Evolutionary conservation across 2,113 vertebrate species (phyloP).

Genomic region (Aleadryas rufinucha): DNA sequence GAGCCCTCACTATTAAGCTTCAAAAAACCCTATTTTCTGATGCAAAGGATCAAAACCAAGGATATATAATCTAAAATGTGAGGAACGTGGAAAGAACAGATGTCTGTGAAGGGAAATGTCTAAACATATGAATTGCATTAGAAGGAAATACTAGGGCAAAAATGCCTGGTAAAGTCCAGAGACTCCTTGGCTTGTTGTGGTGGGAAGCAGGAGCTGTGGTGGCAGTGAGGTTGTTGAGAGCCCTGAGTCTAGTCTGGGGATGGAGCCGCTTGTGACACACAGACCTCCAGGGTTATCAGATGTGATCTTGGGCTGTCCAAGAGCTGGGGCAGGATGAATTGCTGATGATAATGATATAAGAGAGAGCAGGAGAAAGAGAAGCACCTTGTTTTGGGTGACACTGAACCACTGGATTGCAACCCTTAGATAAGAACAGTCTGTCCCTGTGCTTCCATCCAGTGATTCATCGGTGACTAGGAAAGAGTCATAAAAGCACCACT

Average conservation of each 20-base stretch:
- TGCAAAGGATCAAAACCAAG: not conserved
- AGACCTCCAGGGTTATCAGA: not conserved
- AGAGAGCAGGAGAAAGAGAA: not conserved
- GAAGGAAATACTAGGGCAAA: not conserved
- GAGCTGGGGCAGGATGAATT: not conserved
- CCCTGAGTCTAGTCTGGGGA: not conserved
- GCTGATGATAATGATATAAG: accelerated
- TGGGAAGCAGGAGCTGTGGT: not conserved
- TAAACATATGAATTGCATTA: not conserved
- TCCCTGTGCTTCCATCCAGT: not conserved
- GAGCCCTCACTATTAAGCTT: not conserved
- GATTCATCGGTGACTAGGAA: not conserved
- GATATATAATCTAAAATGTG: not conserved
- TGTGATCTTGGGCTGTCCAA: not conserved
- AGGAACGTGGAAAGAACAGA: not conserved
- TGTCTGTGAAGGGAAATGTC: not conserved
- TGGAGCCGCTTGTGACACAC: not conserved
- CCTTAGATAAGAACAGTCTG: not conserved
- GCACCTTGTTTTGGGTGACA: not conserved
- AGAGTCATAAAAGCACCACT: slow-evolving; percentile 5
- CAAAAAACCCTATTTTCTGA: not conserved
- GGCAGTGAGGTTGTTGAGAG: accelerated
- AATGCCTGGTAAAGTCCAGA: not conserved
- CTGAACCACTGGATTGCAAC: accelerated
- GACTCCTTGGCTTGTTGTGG: not conserved